Percentiles rank a stretch among this genome's conserved stretches.
Evolutionary conservation across 2,888 invertebrate species (phyloP).

Genomic region (Thecocarcelia acutangulata): DNA sequence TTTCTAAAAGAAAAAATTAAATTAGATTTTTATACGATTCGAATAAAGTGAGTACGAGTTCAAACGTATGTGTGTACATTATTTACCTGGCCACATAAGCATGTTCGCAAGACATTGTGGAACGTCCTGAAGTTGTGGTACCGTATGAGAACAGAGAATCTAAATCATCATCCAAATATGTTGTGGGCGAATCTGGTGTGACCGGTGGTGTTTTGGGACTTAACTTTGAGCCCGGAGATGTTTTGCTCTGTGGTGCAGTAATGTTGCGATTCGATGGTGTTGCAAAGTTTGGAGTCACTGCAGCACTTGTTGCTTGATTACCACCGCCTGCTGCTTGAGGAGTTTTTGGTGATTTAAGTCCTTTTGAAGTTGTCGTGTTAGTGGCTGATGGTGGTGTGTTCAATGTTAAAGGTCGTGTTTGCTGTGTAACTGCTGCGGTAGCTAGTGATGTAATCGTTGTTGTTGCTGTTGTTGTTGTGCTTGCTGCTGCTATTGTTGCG

Average conservation of each 20-base stretch:
- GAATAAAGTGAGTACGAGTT: background rate
- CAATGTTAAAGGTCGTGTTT: conserved; percentile 70
- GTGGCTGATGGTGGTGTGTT: conserved; percentile 66
- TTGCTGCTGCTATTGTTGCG: conserved; percentile 68
- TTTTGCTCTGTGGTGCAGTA: conserved; percentile 22
- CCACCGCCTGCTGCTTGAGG: conserved; percentile 82
- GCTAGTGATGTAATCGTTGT: conserved; percentile 55
- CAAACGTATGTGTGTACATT: background rate
- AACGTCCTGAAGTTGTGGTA: conserved; percentile 89
- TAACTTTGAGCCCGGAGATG: conserved; percentile 74
- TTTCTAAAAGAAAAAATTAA: conserved; percentile 80
- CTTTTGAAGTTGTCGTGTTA: conserved; percentile 60
- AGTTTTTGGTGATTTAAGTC: conserved; percentile 74
- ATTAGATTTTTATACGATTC: background rate
- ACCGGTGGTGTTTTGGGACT: conserved; percentile 84
- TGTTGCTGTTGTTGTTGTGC: conserved; percentile 64
- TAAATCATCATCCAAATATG: conserved; percentile 85
- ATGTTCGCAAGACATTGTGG: conserved; percentile 87
- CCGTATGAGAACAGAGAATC: conserved; percentile 91
- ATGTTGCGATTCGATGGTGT: conserved; percentile 65
- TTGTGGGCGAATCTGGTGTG: conserved; percentile 84
- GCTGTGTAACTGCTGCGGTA: conserved; percentile 64
- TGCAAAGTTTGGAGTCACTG: conserved; percentile 15
- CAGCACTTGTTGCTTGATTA: background rate
- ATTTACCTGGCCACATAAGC: conserved; percentile 87